A percentile compares a stretch with the other conserved stretches of the same genome.
These are phyloP conservation scores for Zaprionus ghesquierei DNA, from an alignment of 1,140 invertebrate species.

Conservation along the genomic window DNA sequence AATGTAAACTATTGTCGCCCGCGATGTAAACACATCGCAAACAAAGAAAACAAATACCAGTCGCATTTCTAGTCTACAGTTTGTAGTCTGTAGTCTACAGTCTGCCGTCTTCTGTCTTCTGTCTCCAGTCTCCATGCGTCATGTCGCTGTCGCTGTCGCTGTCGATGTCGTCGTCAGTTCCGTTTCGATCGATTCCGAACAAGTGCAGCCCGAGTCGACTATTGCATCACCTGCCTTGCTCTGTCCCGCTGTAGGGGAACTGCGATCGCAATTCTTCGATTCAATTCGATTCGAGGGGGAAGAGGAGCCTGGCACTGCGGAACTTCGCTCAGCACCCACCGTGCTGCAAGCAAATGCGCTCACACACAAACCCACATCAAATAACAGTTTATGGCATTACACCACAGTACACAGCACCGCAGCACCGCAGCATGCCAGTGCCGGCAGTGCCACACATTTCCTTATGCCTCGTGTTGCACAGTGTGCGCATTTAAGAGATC, in stretches of 20 bases:
- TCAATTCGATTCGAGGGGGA: background rate
- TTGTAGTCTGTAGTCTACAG: background rate
- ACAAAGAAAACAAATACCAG: slow-evolving; percentile 65
- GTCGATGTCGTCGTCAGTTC: slow-evolving; percentile 14
- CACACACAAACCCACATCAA: slow-evolving; percentile 66
- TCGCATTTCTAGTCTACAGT: slow-evolving; percentile 14
- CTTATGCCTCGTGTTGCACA: slow-evolving; percentile 21
- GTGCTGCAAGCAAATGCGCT: slow-evolving; percentile 10
- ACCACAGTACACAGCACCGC: slow-evolving; percentile 24
- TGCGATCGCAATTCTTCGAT: background rate
- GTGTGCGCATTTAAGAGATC: slow-evolving; percentile 10
- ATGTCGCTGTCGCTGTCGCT: slow-evolving; percentile 32
- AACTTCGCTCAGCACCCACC: slow-evolving; percentile 10
- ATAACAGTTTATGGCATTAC: slow-evolving; percentile 73
- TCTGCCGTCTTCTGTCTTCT: slow-evolving; percentile 4
- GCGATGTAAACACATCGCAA: slow-evolving; percentile 61
- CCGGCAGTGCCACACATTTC: slow-evolving; percentile 44
- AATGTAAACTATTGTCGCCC: slow-evolving; percentile 74
- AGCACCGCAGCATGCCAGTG: too few relatives aligned
- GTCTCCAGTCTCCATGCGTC: slow-evolving; percentile 32
- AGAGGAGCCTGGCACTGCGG: background rate
- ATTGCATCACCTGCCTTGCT: slow-evolving; percentile 18
- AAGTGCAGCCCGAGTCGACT: slow-evolving; percentile 18
- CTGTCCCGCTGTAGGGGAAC: background rate
- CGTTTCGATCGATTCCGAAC: slow-evolving; percentile 17